Evolutionary conservation across 2,113 vertebrate species (phyloP).

Genomic region (Spilogale gracilis): DNA sequence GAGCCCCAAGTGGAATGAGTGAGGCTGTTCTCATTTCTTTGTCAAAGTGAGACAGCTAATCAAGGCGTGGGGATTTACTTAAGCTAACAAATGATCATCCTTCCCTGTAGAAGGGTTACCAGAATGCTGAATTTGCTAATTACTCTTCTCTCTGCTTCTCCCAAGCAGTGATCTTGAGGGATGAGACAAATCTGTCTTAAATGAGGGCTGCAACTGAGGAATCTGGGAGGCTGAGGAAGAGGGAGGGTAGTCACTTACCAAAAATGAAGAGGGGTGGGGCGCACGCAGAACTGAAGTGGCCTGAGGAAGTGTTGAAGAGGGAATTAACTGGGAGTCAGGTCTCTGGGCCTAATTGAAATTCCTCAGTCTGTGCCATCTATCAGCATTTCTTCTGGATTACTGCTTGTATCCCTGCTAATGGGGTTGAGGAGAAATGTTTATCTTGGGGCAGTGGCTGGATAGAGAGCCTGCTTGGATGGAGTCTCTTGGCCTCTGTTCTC

Average conservation of each 20-base stretch:
- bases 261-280: not conserved
- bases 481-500: not conserved
- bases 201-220: not conserved
- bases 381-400: constrained; percentile 54
- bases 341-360: constrained; percentile 31
- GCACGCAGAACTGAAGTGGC: not conserved
- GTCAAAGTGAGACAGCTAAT: not conserved
- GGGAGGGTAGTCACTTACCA: not conserved
- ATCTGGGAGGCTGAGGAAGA: not conserved
- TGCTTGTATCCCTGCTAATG: not conserved
- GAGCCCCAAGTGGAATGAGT: not conserved
- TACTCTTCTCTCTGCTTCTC: constrained; percentile 21
- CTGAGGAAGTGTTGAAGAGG: not conserved
- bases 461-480: not conserved
- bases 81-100: constrained; percentile 45
- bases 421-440: constrained; percentile 39
- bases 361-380: constrained; percentile 44
- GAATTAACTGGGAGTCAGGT: not conserved
- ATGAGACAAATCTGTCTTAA: not conserved
- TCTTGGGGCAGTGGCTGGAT: not conserved
- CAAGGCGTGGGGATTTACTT: not conserved
- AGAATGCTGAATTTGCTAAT: constrained; percentile 62
- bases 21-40: constrained; percentile 14
- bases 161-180: constrained; percentile 32
- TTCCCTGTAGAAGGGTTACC: constrained; percentile 18